Percentiles rank a stretch among this genome's conserved stretches.
Evolutionary conservation across 2,113 vertebrate species (phyloP).

Genomic region (Euleptes europaea): DNA sequence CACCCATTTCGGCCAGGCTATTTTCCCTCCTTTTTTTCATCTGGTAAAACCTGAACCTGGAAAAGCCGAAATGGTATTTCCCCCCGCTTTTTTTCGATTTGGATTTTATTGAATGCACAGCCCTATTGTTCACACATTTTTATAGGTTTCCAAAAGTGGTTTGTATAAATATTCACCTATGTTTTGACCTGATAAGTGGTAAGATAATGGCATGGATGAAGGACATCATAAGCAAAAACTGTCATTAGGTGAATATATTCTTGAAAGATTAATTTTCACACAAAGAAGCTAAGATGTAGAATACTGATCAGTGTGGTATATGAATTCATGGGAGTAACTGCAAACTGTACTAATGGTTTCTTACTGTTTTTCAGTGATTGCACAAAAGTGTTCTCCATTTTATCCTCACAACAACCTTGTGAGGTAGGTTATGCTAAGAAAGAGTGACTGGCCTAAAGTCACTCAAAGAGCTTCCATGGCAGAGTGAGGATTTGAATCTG

Average conservation of each 20-base stretch:
- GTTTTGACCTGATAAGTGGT: too few species aligned
- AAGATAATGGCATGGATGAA: not conserved
- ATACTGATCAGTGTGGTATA: not conserved
- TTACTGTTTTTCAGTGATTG: not conserved
- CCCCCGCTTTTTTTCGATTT: too few species aligned
- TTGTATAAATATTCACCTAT: too few species aligned
- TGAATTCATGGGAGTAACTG: not conserved
- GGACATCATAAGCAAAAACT: not conserved
- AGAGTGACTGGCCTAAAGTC: too few species aligned
- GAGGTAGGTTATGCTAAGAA: not conserved
- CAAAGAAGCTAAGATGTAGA: not conserved
- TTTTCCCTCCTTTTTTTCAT: too few species aligned
- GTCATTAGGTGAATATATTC: not conserved
- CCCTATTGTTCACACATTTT: not conserved
- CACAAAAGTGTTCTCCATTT: not conserved
- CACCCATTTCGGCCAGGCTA: too few species aligned
- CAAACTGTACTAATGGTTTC: not conserved
- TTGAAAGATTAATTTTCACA: not conserved
- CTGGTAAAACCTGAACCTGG: too few species aligned
- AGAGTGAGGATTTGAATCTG: too few species aligned
- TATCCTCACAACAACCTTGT: constrained; percentile 30
- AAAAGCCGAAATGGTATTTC: too few species aligned
- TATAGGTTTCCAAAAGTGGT: not conserved
- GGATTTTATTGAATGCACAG: too few species aligned
- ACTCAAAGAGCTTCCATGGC: too few species aligned